phyloP scores from a whole-genome alignment of 1,140 invertebrate genomes.

The Drosophila nasuta region DNA sequence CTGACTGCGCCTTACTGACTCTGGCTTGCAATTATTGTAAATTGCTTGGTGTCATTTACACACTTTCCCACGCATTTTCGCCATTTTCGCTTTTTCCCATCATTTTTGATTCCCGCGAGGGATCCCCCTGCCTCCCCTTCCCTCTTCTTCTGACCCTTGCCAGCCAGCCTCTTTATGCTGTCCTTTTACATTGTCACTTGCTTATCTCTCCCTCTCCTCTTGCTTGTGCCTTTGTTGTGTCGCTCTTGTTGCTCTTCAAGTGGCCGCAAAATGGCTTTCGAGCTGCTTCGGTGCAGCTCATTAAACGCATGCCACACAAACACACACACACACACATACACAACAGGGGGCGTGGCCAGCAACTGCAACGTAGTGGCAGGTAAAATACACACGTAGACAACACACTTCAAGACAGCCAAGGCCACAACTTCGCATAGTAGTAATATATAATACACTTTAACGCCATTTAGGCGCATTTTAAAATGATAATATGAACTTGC shows the following conservation, averaged over 20 bases:
- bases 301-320: slow-evolving; percentile 63
- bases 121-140: not conserved
- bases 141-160: not conserved
- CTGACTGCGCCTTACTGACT: slow-evolving; percentile 6
- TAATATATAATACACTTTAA: slow-evolving; percentile 63
- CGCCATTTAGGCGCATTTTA: slow-evolving; percentile 61
- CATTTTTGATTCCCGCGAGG: slow-evolving; percentile 24
- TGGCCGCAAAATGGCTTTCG: slow-evolving; percentile 17
- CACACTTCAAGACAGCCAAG: slow-evolving; percentile 18
- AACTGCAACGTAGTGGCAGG: not conserved
- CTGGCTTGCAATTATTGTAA: slow-evolving; percentile 75
- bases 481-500: slow-evolving; percentile 66
- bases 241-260: slow-evolving; percentile 7
- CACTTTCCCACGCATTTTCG: slow-evolving; percentile 78
- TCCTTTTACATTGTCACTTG: slow-evolving; percentile 62
- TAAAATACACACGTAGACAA: not conserved
- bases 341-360: slow-evolving; percentile 12
- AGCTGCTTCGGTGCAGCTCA: slow-evolving; percentile 61
- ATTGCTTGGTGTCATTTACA: slow-evolving; percentile 80
- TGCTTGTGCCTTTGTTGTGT: slow-evolving; percentile 14
- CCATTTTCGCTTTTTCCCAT: slow-evolving; percentile 31
- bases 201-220: slow-evolving; percentile 47
- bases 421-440: slow-evolving; percentile 28
- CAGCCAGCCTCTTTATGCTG: slow-evolving; percentile 4
- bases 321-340: no score